phyloP scores from a whole-genome alignment of 1,140 invertebrate species.

The Elymnias hypermnestra region DNA sequence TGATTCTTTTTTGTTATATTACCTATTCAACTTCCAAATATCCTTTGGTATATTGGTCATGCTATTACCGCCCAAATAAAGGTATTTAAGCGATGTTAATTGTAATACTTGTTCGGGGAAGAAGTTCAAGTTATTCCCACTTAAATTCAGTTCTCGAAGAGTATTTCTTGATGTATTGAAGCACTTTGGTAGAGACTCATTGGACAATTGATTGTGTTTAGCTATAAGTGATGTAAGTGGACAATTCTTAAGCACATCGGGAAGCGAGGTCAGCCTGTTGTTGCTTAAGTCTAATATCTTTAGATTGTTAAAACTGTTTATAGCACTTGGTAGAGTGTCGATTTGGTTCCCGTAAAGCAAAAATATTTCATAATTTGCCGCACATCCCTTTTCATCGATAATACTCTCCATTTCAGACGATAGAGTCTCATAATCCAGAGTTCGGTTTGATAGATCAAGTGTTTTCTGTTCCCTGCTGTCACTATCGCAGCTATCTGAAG shows the following conservation, averaged over 20 bases:
- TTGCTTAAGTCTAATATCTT: conserved; percentile 90
- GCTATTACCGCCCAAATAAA: conserved; percentile 93
- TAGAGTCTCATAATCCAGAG: conserved; percentile 77
- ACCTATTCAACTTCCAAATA: conserved; percentile 88
- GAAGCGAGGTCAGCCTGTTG: conserved; percentile 86
- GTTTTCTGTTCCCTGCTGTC: conserved; percentile 81
- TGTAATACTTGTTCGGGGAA: conserved; percentile 93
- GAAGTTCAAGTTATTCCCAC: conserved; percentile 89
- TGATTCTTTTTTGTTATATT: no score
- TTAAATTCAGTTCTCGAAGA: conserved; percentile 92
- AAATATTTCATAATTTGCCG: conserved; percentile 81
- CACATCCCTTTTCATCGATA: conserved; percentile 76
- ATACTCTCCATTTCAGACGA: conserved; percentile 77
- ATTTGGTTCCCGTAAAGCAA: conserved; percentile 85
- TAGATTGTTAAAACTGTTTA: conserved; percentile 81
- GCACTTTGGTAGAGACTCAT: conserved; percentile 90
- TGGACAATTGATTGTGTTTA: conserved; percentile 91
- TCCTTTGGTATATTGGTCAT: conserved; percentile 88
- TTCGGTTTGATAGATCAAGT: conserved; percentile 82
- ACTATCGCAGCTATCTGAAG: conserved; percentile 87
- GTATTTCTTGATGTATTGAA: conserved; percentile 77
- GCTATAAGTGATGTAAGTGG: conserved; percentile 85
- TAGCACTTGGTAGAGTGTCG: conserved; percentile 67
- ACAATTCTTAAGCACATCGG: conserved; percentile 84
- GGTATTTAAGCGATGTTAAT: conserved; percentile 83